These are phyloP conservation scores for Sandelia bainsii DNA, from an alignment of 2,797 vertebrate species.

Conservation along the genomic window DNA sequence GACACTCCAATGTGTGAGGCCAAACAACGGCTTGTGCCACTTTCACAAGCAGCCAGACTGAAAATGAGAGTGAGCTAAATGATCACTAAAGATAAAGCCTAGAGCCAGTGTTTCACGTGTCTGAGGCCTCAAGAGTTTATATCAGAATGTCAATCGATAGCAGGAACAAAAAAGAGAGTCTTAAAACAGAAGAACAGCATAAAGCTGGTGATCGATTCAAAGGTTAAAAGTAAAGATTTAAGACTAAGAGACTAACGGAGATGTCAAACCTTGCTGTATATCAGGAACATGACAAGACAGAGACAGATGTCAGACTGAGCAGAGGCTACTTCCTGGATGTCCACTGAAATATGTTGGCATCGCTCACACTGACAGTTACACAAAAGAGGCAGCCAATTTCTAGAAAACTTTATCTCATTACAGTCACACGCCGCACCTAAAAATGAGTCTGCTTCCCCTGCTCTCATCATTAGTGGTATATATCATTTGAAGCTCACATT, in stretches of 20 bases:
- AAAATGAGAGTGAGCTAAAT: constrained; percentile 55
- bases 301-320: constrained; percentile 17
- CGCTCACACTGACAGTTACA: constrained; percentile 17
- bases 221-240: constrained; percentile 23
- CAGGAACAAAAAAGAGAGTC: constrained; percentile 6
- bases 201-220: constrained; percentile 8
- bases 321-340: constrained; percentile 15
- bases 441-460: constrained; percentile 13
- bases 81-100: constrained; percentile 27
- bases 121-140: constrained; percentile 1
- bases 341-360: constrained; percentile 22
- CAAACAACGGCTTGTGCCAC: constrained; percentile 65
- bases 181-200: constrained; percentile 1
- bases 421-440: constrained; percentile 26
- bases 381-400: no score
- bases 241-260: constrained; percentile 34
- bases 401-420: no score
- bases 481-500: no score
- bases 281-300: constrained; percentile 5
- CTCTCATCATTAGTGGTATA: background rate
- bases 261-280: constrained; percentile 33
- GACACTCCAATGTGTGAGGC: constrained; percentile 49
- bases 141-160: constrained; percentile 15
- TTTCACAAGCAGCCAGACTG: constrained; percentile 51
- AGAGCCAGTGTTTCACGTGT: background rate